phyloP scores from a whole-genome alignment of 2,113 vertebrate species.

The Nesogale talazaci region DNA sequence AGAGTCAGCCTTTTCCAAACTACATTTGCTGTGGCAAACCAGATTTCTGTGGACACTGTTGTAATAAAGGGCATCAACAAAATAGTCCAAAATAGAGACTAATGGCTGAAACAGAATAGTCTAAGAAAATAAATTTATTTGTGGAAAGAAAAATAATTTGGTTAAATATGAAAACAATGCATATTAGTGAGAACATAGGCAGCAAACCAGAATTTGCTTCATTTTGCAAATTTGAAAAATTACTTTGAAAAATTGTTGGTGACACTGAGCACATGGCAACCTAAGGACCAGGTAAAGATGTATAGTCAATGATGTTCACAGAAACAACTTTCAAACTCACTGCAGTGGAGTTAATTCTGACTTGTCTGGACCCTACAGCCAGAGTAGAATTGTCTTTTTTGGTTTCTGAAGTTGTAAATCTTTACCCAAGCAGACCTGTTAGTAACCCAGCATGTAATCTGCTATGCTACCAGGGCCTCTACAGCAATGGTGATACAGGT shows the following conservation, averaged over 20 bases:
- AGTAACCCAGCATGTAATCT: no score
- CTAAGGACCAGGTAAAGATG: background rate
- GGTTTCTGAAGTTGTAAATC: no score
- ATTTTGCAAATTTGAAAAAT: background rate
- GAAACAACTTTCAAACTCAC: no score
- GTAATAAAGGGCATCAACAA: background rate
- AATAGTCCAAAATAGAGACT: slow-evolving; percentile 23
- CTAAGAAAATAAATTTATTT: background rate
- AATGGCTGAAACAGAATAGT: background rate
- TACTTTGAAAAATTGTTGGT: background rate
- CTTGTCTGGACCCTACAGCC: no score
- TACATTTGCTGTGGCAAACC: slow-evolving; percentile 17
- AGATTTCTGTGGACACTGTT: background rate
- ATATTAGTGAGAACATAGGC: background rate
- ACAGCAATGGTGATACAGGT: background rate
- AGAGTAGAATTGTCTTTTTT: no score
- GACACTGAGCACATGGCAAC: background rate
- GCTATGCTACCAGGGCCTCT: no score
- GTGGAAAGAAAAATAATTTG: background rate
- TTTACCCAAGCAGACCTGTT: no score
- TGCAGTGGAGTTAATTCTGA: no score
- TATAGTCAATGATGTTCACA: background rate
- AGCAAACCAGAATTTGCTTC: background rate
- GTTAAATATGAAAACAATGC: background rate
- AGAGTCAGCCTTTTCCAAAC: slow-evolving; percentile 6